phyloP scores from a whole-genome alignment of 2,113 vertebrate genomes.

The Steatornis caripensis region DNA sequence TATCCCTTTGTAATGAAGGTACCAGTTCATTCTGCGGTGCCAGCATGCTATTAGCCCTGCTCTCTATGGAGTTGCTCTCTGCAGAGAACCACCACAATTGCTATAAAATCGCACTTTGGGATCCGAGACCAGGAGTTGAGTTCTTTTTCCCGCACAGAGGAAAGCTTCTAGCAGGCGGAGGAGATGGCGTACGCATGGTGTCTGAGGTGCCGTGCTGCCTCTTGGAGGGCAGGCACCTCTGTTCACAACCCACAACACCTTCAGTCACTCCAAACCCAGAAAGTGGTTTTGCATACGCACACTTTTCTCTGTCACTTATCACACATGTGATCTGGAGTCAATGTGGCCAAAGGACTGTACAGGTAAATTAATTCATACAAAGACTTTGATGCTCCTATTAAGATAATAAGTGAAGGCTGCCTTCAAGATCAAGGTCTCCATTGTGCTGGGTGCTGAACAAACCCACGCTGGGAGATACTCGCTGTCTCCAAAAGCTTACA shows the following conservation, averaged over 20 bases:
- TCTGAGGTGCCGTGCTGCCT: background rate
- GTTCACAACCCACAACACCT: background rate
- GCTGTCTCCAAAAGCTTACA: background rate
- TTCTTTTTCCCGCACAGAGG: background rate
- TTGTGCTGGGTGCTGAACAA: background rate
- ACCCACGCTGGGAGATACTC: background rate
- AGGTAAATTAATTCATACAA: background rate
- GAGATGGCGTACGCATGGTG: accelerated
- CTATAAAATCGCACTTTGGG: background rate
- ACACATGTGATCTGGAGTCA: background rate
- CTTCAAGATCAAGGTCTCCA: background rate
- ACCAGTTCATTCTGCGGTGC: background rate
- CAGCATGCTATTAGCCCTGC: background rate
- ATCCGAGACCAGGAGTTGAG: background rate
- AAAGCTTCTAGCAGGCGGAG: background rate
- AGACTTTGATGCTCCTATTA: background rate
- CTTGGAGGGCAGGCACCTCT: background rate
- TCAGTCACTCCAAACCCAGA: background rate
- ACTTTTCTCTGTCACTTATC: background rate
- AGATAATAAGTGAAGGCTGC: background rate
- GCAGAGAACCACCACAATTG: background rate
- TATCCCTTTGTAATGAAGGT: background rate
- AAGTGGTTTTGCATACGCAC: background rate
- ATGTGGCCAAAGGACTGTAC: background rate
- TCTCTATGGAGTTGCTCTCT: background rate